These are phyloP conservation scores for Neopipo cinnamomea DNA, from an alignment of 2,113 vertebrate genomes.

Conservation along the genomic window DNA sequence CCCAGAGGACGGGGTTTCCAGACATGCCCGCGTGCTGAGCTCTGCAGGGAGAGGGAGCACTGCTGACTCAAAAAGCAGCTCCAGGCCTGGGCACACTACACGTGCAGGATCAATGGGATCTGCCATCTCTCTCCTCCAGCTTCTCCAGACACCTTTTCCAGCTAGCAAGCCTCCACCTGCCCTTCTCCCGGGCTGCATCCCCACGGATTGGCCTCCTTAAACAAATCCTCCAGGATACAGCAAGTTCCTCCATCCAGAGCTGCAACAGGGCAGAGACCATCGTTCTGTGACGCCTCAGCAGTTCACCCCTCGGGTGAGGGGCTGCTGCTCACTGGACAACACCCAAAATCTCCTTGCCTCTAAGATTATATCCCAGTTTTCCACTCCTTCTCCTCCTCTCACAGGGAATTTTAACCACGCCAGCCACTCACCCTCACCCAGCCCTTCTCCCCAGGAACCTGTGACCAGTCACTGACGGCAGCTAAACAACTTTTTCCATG, in stretches of 20 bases:
- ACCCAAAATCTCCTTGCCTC: background rate
- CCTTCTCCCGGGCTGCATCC: background rate
- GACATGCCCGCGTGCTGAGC: background rate
- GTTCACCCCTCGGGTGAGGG: background rate
- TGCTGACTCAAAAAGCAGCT: background rate
- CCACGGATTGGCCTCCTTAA: background rate
- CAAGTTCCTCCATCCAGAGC: background rate
- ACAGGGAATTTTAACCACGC: background rate
- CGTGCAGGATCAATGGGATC: background rate
- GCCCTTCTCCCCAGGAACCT: background rate
- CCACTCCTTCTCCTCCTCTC: accelerated
- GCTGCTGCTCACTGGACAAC: background rate
- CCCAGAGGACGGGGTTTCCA: background rate
- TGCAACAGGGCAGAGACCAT: background rate
- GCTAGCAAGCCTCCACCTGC: background rate
- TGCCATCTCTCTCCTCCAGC: background rate
- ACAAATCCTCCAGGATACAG: background rate
- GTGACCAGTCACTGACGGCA: background rate
- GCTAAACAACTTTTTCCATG: background rate
- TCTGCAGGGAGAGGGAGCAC: background rate
- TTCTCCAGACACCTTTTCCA: background rate
- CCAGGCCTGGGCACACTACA: background rate
- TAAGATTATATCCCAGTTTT: background rate
- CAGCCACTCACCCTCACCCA: background rate
- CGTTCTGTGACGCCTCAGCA: accelerated